These are phyloP conservation scores for Sabatieria punctata DNA, from an alignment of 2,888 invertebrate species.

Conservation along the genomic window DNA sequence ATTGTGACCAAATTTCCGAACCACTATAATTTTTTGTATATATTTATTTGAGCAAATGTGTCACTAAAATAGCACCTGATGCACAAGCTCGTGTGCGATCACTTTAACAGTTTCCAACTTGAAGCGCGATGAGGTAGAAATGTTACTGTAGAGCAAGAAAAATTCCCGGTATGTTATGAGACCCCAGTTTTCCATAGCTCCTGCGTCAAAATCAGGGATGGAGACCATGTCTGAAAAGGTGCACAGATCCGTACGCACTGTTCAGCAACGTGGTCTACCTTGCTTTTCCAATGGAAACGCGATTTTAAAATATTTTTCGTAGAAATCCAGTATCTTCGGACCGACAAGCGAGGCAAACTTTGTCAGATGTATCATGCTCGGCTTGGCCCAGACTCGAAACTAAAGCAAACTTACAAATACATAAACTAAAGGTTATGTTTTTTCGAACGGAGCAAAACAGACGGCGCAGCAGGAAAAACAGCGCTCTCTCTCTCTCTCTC, in stretches of 20 bases:
- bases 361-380: constrained; percentile 49
- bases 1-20: constrained; percentile 2
- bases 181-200: constrained; percentile 29
- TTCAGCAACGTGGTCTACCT: no score
- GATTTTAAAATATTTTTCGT: constrained; percentile 34
- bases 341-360: constrained; percentile 59
- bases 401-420: no score
- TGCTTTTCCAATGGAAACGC: constrained; percentile 36
- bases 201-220: constrained; percentile 61
- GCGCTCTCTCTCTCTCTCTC: no score
- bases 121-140: neutral
- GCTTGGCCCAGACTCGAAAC: constrained; percentile 51
- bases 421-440: no score
- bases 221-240: constrained; percentile 51
- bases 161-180: neutral
- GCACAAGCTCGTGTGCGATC: constrained; percentile 6
- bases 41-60: no score
- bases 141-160: neutral
- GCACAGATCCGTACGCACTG: neutral
- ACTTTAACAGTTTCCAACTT: neutral
- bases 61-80: no score
- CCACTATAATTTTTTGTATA: no score
- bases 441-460: no score
- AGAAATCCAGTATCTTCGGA: constrained; percentile 47
- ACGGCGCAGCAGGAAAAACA: no score